Base-by-base conservation (phyloP, 1,140 invertebrate species). In the Drosophila fuyamai region DNA sequence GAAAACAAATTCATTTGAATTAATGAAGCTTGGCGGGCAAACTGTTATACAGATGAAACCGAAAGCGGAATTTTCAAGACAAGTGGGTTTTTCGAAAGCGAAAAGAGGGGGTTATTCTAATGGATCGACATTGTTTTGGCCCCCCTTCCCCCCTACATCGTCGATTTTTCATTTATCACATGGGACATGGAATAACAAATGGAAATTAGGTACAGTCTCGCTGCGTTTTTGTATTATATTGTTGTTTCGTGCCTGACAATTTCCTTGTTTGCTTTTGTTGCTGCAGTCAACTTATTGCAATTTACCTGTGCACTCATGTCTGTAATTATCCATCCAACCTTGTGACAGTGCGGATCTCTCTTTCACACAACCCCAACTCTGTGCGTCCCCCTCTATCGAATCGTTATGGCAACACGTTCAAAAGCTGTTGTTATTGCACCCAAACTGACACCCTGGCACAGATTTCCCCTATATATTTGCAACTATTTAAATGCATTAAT, bases 321-420 rank as follows among this genome's bases (percentile, higher is more conserved):
- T 80, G 79, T 83, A 88, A 88, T 88, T 88, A 89, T 88, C 80
- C 67, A 80, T 78, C 71, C 60, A 89, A 88, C 80, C 83, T 88
- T 89, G 84, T 81, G 65, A 79, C 65, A 81, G 41, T 78, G 75
- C 78, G 62, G 38, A 47, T 55, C 58, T 35, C 9, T 35, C 59
- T 29, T 3, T 58, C 63, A 5, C 55, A 23, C 54, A 10, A 16
- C 29, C 47, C 56, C 35, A 14, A 9, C 16, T 29, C 36, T 46
- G 6, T 29, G 36, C 56, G 41, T 71, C 58, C 41, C 56, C 9
- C 43, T 79, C 50, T 59, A 29, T 38, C 43, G 38, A 35, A 73
- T 61, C 68, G 71, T 72, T 72, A 72, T 72, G 68, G 68, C 67
- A 72, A 72, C 68, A 36, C 53, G 41, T 71, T 41, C 54, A 71